Percentiles rank a stretch among this genome's conserved stretches.
These are phyloP conservation scores for Ammodramus savannarum DNA, from an alignment of 2,113 vertebrate genomes.

Conservation along the genomic window DNA sequence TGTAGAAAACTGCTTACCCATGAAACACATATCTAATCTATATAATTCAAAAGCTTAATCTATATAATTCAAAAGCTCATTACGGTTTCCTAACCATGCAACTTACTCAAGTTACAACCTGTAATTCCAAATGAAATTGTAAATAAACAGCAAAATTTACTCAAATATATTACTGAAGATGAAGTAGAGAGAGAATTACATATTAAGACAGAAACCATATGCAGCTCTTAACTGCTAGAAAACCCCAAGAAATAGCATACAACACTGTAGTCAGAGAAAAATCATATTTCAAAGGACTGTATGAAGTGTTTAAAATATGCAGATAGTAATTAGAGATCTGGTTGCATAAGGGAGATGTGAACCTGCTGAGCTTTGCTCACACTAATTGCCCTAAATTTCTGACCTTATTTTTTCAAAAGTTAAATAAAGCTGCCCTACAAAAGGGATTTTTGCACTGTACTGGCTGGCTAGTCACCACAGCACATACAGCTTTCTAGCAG, in stretches of 20 bases:
- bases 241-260: background rate
- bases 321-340: constrained; percentile 40
- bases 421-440: constrained; percentile 40
- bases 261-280: background rate
- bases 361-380: constrained; percentile 22
- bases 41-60: background rate
- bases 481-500: background rate
- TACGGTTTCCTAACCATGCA: background rate
- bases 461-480: background rate
- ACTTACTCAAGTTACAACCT: background rate
- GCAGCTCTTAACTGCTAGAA: background rate
- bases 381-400: constrained; percentile 48
- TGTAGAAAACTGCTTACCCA: background rate
- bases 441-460: background rate
- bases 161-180: background rate
- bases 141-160: background rate
- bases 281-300: background rate
- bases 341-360: constrained; percentile 20
- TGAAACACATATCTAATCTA: background rate
- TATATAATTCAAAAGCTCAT: background rate
- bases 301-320: constrained; percentile 20
- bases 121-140: background rate
- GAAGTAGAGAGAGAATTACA: background rate
- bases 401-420: constrained; percentile 24
- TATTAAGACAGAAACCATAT: background rate